Base-by-base conservation (phyloP, 1,140 invertebrate genomes). In the Ceratina japonica region DNA sequence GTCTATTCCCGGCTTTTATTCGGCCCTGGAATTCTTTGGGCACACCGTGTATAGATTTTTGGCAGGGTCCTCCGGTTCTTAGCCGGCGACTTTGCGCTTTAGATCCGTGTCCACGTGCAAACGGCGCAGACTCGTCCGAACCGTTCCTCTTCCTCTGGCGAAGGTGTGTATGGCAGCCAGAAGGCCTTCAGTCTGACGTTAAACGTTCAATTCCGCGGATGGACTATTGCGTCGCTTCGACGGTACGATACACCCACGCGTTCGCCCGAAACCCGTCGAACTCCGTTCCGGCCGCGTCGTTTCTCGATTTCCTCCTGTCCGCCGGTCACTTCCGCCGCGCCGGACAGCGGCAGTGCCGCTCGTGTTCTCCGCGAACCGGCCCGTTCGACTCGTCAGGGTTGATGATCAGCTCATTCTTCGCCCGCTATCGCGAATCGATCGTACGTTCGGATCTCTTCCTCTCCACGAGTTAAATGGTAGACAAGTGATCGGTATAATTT, bases 171-270 rank as follows among this genome's bases (percentile, higher is more conserved):
- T 78, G 73, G 74, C 71, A 87, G 80, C 81, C 73, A 74, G 78
- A 79, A 80, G 65, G 84, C 80, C 85, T 81, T 90, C 89, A 91
- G 91, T 91, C 80, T 88, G 89, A 90, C 89, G 89, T 88, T 87
- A 86, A 89, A 87, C 89, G 87, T 89, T 87, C 84, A 82, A 88
- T 91, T 91, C 75, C 85, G 86, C 89, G 87, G 89, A 88, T 87
- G 87, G 82, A 44, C 70, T 80, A 76, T 87, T 85, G 83, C 84
- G 84, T 84, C 70, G 80, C 66, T 72, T 80, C 70, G 72, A 79
- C 56, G 56, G 66, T 71, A 70, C 73, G 44, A 71, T 66, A 84
- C 85, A 79, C 84, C 84, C 65, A 86, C 84, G 83, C 80, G 83
- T 49, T 56, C 31, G 2, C 56, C 74, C 73, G 24, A 81, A 79